phyloP scores from a whole-genome alignment of 2,113 vertebrate genomes.

The Platichthys flesus region DNA sequence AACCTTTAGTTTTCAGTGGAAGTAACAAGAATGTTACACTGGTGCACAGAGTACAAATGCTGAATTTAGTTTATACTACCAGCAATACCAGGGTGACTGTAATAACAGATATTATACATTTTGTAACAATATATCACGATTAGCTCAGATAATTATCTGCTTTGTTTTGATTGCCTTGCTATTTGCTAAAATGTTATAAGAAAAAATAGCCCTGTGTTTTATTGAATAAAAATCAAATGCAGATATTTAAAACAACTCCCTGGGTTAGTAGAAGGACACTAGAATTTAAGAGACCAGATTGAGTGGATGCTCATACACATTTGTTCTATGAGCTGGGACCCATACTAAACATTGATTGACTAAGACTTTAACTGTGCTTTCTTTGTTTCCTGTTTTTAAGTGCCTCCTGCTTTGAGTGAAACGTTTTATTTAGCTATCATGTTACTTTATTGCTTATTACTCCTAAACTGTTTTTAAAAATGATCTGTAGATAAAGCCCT shows the following conservation, averaged over 20 bases:
- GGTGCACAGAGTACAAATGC: not conserved
- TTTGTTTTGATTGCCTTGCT: not conserved
- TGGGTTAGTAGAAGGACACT: not conserved
- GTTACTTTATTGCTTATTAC: too few relatives aligned
- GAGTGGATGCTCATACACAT: not conserved
- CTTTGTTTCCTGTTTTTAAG: slow-evolving; percentile 3
- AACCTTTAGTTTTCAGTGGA: slow-evolving; percentile 6
- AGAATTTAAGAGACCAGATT: not conserved
- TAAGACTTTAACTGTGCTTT: not conserved
- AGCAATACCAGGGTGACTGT: not conserved
- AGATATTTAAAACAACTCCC: not conserved
- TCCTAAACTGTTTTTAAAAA: too few relatives aligned
- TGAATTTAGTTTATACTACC: not conserved
- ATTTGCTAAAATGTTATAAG: not conserved
- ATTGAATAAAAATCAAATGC: not conserved
- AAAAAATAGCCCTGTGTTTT: not conserved
- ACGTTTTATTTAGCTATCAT: not conserved
- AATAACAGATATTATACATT: too few relatives aligned
- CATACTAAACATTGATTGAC: not conserved
- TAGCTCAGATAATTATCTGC: not conserved
- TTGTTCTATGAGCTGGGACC: not conserved
- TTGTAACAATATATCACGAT: too few relatives aligned
- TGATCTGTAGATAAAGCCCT: too few relatives aligned
- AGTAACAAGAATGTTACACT: not conserved
- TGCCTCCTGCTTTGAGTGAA: not conserved